Base-by-base conservation (phyloP, 2,888 invertebrate species). In the Aleiodes testaceus region DNA sequence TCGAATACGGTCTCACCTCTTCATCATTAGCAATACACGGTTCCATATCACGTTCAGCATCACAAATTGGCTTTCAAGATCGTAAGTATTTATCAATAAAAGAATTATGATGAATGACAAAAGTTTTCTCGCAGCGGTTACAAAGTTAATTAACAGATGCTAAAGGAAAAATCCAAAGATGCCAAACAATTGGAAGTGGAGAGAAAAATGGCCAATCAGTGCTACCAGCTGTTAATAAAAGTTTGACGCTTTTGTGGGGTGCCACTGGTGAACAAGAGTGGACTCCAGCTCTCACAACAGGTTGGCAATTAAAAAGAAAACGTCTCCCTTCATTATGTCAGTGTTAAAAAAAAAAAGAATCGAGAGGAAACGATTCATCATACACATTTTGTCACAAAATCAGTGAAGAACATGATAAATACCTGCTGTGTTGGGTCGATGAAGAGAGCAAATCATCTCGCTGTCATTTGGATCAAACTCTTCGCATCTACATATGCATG, bases 201-300 rank as follows among this genome's bases (percentile, higher is more conserved):
- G 88, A 87, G 72, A 81, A 80, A 68, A 73, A 70, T 59, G 75
- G 79, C 72, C 75, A 83, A 75, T 74, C 77, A 18, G 74, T 76
- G 20, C 76, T 75, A 66, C 75, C 78, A 47, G 73, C 79, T 22
- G 79, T 79, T n/a, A 87, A 83, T 73, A 90, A 90, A 80, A 90
- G 89, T 79, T 89, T 94, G 64, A 94, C 95, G 0, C 88, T 95
- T 42, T 89, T 96, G 59, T 97, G 97, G 97, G 97, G 97, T 22
- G 96, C 96, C 3, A 97, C 97, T 0, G 97, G 97, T 45, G 97
- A 98, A 87, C 97, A 98, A 87, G 97, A 97, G 86, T 98, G 98
- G 98, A 97, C 97, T 1, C 97, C 97, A 0, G 97, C 96, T 30
- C 90, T 97, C 72, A 97, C 97, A 2, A 98, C 97, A 89, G 97